These are phyloP conservation scores for Drosophila murphyi DNA, from an alignment of 1,140 invertebrate species.

Conservation along the genomic window DNA sequence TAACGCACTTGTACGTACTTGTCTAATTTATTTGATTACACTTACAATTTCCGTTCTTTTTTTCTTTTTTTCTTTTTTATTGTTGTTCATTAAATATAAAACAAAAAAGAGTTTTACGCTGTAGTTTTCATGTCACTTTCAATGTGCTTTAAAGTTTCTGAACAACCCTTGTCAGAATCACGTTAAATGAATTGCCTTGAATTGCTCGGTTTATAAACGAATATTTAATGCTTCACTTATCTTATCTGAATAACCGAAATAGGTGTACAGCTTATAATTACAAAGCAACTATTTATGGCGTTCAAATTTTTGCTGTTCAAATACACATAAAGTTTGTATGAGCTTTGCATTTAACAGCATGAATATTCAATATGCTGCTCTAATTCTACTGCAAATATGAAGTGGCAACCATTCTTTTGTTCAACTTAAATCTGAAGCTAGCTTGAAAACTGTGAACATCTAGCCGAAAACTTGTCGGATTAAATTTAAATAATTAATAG, in stretches of 20 bases:
- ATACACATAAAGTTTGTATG: slow-evolving; percentile 1
- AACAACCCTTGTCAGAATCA: not conserved
- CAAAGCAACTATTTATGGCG: slow-evolving; percentile 12
- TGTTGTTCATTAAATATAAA: slow-evolving; percentile 4
- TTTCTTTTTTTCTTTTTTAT: not conserved
- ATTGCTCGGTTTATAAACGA: not conserved
- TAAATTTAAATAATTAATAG: not conserved
- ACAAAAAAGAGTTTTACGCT: slow-evolving; percentile 12
- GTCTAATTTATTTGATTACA: slow-evolving; percentile 78
- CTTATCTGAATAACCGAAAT: slow-evolving; percentile 5
- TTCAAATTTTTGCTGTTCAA: not conserved
- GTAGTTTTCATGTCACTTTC: slow-evolving; percentile 11
- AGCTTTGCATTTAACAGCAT: not conserved
- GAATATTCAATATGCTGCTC: not conserved
- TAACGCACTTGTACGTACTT: slow-evolving; percentile 79
- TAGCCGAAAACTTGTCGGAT: not conserved
- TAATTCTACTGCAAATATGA: no score
- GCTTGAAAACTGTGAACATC: no score
- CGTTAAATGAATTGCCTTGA: slow-evolving; percentile 4
- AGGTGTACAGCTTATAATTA: not conserved
- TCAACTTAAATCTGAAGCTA: no score
- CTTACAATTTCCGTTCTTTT: slow-evolving; percentile 56
- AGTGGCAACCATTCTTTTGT: no score
- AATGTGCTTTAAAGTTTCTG: slow-evolving; percentile 25
- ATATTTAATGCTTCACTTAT: not conserved